Evolutionary conservation across 37 sponge, comb jelly and placozoan species (phyloP), one percentile per base, ranked within the genome.

Genomic region (Aplysina aerophoba): DNA sequence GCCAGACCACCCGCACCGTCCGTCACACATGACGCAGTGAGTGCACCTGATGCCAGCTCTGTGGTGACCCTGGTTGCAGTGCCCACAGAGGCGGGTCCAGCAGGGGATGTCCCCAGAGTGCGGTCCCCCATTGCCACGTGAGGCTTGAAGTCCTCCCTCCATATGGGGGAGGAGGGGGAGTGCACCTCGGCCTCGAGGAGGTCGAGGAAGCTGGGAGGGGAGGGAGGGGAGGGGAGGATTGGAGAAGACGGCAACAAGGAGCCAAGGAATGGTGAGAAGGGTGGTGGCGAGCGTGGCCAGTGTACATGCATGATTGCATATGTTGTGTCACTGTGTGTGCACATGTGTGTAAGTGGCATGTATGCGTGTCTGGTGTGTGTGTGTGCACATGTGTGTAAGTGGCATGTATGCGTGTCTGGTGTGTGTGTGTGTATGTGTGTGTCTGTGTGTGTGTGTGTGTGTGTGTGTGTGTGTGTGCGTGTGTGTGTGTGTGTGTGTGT

Each of bases 61-160:
- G 78, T 75, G 25, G 78, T 75, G 22, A 75, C 54, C 40, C 25
- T 75, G 38, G 44, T 30, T 8, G 44, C 78, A 19, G 44, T 75
- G n/a, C 78, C 50, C 41, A 44, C 24, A 12, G 54, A 25, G 2
- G 86, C 84, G n/a, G n/a, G n/a, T n/a, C n/a, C n/a, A 37, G 84
- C 88, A 67, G 94, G 94, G n/a, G 88, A 87, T 0, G 93, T 85
- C 28, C 62, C 67, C 12, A 53, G 38, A 1, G 58, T 54, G 25
- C 24, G 33, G 53, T 37, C 31, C 0, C 25, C 55, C 1, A 44
- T 34, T 15, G 38, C 24, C 62, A 75, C 85, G 34, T 83, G 86
- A 33, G 86, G 83, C 53, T 89, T 82, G 79, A 93, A 93, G 59
- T 93, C 93, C 30, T 84, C 93, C 20, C 81, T 62, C 93, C 93